Base-by-base conservation (phyloP, 2,888 invertebrate species). In the Anorthoa munda region DNA sequence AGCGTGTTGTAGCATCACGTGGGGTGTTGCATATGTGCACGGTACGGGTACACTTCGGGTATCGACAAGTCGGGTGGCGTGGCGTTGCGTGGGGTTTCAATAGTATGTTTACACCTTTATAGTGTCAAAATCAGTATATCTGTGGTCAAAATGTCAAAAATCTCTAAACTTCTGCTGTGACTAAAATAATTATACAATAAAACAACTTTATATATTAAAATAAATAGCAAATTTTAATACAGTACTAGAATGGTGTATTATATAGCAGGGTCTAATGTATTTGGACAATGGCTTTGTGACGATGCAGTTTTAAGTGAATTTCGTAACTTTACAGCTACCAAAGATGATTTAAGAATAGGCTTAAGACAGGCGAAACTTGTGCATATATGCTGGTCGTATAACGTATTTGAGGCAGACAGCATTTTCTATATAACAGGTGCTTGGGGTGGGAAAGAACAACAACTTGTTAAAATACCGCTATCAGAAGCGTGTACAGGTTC, bases 381-480 rank as follows among this genome's bases (percentile, higher is more conserved):
- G 17, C 86, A 90, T 39, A 89, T 94, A 18, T 91, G 89, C 77
- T 96, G 96, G 96, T 92, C 95, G 0, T 95, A 95, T 79, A 96
- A 95, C 83, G 90, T 96, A 82, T 91, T 94, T 66, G 73, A 89
- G 79, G 73, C 84, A 23, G 82, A 90, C 23, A 84, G 90, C 4
- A 79, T 79, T 39, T 92, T 92, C 83, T 94, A 89, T 79, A 45
- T 95, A 64, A 83, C 90, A n/a, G 96, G 96, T 26, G 89, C 92
- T 51, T 94, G 92, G 90, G 76, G 84, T 55, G 92, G 91, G 9
- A 87, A 88, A 66, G 91, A 92, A 53, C 88, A 91, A 45, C 88
- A 92, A 72, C 66, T 90, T 21, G 66, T 87, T 50, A 86, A 88
- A 82, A 69, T 96, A 48, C 83, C 87, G 31, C 59, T 93, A 55